These are phyloP conservation scores for Phaenicophaeus curvirostris DNA, from an alignment of 2,797 vertebrate genomes.

Conservation along the genomic window DNA sequence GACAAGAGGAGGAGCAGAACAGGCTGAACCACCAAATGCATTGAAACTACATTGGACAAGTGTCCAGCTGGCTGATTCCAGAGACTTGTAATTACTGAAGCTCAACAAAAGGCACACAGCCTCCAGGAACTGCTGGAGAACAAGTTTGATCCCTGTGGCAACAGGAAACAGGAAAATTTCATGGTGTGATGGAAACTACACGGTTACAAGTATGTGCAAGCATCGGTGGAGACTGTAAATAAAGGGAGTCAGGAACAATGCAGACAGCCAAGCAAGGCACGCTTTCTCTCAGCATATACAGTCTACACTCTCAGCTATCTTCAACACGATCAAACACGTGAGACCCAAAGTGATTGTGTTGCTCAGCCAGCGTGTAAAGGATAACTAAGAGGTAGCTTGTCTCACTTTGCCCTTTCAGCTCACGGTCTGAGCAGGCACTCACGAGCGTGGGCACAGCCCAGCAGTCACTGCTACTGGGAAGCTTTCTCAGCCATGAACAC, in stretches of 20 bases:
- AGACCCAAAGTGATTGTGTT: rapidly evolving
- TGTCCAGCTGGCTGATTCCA: neutral
- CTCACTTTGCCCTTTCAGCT: neutral
- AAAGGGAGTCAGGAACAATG: neutral
- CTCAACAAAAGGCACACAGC: neutral
- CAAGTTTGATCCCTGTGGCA: neutral
- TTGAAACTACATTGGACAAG: neutral
- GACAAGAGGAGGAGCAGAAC: neutral
- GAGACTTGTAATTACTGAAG: rapidly evolving
- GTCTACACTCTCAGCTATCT: neutral
- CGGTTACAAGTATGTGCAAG: rapidly evolving
- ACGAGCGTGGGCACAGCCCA: rapidly evolving
- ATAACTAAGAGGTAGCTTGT: neutral
- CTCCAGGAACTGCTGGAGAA: neutral
- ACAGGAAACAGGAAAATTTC: neutral
- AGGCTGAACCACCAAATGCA: neutral
- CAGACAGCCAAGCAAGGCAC: rapidly evolving
- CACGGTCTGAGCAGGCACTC: rapidly evolving
- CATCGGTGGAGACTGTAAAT: neutral
- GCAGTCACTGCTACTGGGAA: neutral
- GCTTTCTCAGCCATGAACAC: neutral
- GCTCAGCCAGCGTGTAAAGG: neutral
- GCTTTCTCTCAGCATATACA: rapidly evolving
- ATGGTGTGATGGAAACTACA: neutral
- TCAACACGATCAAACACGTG: rapidly evolving